Conservation (phyloP, 2,113 vertebrate species). For the Sialia sialis region DNA sequence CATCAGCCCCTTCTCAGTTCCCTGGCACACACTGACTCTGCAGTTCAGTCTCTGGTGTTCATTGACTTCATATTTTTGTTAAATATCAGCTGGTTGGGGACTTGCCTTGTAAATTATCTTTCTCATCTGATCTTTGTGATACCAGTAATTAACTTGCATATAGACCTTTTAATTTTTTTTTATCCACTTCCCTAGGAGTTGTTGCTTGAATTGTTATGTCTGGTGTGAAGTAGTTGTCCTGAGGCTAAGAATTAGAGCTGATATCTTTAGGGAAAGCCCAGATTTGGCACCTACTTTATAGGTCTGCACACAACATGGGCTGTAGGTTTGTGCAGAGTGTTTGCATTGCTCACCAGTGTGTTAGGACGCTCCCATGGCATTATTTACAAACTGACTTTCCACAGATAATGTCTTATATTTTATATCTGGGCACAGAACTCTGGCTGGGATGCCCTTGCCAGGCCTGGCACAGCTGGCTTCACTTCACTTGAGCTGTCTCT, state of each 20-base stretch:
- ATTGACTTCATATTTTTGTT: neutral
- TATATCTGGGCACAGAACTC: neutral
- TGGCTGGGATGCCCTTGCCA: neutral
- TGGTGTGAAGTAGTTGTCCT: neutral
- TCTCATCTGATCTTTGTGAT: neutral
- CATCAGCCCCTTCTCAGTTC: neutral
- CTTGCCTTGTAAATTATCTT: neutral
- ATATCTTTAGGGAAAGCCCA: neutral
- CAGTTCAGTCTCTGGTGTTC: neutral
- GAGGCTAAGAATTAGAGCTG: neutral
- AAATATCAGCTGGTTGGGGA: neutral
- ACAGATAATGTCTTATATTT: neutral
- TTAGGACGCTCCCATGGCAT: neutral
- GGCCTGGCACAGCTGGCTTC: slow-evolving; percentile 7
- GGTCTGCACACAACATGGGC: neutral
- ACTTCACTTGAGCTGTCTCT: slow-evolving; percentile 14
- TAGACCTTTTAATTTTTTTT: neutral
- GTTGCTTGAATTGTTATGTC: neutral
- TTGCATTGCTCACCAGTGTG: neutral
- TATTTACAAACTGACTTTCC: slow-evolving; percentile 24
- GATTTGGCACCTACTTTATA: neutral
- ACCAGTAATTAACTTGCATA: neutral
- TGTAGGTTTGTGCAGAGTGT: neutral
- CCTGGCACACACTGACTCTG: neutral
- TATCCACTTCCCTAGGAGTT: neutral